Conservation (phyloP, 2,888 invertebrate species). For the Stictocephala bisonia region DNA sequence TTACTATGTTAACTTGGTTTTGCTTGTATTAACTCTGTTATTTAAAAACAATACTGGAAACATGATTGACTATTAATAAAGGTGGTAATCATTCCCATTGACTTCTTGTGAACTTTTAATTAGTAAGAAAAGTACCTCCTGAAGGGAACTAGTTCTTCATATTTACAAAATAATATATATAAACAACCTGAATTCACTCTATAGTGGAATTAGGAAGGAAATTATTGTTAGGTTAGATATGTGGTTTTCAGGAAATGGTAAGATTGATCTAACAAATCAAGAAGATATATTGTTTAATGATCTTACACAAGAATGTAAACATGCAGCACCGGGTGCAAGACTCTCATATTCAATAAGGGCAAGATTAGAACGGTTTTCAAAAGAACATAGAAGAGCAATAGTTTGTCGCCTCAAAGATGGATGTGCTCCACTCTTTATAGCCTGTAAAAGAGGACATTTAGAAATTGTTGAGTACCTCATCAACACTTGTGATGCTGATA, state of each 20-base stretch:
- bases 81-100: no score
- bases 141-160: no score
- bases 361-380: conserved; percentile 70
- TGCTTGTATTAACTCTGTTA: no score
- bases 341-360: conserved; percentile 69
- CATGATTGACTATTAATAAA: no score
- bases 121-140: no score
- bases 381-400: conserved; percentile 73
- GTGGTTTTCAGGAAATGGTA: conserved; percentile 51
- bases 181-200: conserved; percentile 25
- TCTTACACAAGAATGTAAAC: conserved; percentile 58
- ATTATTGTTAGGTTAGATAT: conserved; percentile 44
- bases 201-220: conserved; percentile 34
- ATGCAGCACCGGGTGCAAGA: conserved; percentile 76
- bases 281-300: conserved; percentile 53
- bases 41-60: no score
- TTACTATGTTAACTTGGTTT: no score
- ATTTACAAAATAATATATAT: conserved; percentile 20
- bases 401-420: conserved; percentile 78
- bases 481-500: conserved; percentile 81
- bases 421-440: conserved; percentile 84
- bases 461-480: conserved; percentile 89
- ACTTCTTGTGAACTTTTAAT: no score
- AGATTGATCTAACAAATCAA: conserved; percentile 48
- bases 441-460: conserved; percentile 81